These are phyloP conservation scores for Ellobius talpinus DNA, from an alignment of 2,113 vertebrate genomes.

Conservation along the genomic window DNA sequence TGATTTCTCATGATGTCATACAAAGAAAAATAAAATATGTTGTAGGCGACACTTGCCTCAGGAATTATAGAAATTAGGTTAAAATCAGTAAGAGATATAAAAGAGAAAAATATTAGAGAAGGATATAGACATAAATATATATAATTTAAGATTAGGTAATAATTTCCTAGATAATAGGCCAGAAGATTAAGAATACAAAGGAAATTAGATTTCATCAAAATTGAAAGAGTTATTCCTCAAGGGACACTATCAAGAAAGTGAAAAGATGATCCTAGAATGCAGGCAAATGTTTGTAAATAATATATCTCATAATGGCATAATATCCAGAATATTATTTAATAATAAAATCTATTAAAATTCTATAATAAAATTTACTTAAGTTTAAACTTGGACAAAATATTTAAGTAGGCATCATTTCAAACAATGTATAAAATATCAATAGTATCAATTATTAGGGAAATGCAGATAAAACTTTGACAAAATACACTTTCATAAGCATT, in stretches of 20 bases:
- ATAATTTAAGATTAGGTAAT: neutral
- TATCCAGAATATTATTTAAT: neutral
- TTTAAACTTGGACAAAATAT: slow-evolving; percentile 16
- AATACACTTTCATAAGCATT: neutral
- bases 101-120: neutral
- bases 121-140: neutral
- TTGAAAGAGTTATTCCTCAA: neutral
- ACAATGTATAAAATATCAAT: neutral
- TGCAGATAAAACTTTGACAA: neutral
- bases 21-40: neutral
- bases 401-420: neutral
- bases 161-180: neutral
- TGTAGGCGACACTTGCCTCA: neutral
- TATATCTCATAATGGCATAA: neutral
- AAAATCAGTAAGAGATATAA: neutral
- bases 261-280: neutral
- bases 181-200: neutral
- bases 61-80: neutral
- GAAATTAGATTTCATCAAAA: slow-evolving; percentile 37
- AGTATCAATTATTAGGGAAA: neutral
- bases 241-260: neutral
- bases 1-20: neutral
- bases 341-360: neutral
- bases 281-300: neutral
- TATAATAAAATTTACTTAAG: neutral